phyloP scores from a whole-genome alignment of 2,113 vertebrate species.

The Calcarius ornatus region DNA sequence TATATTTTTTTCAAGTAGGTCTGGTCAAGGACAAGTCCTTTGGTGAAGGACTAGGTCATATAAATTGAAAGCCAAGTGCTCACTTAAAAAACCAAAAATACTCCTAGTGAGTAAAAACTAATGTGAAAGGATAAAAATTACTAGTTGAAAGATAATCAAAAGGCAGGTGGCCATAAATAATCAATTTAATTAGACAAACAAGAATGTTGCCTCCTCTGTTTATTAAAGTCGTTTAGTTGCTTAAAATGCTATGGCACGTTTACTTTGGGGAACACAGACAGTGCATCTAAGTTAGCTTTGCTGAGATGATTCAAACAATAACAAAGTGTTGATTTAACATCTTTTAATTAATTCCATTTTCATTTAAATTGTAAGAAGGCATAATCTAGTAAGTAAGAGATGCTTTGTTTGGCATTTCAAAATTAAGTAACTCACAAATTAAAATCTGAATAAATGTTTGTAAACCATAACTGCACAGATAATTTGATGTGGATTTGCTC shows the following conservation, averaged over 20 bases:
- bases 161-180: neutral
- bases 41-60: neutral
- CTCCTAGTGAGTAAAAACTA: neutral
- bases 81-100: neutral
- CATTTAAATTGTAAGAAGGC: neutral
- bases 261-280: neutral
- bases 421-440: slow-evolving; percentile 4
- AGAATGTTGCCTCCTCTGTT: neutral
- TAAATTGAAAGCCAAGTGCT: neutral
- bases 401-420: neutral
- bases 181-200: neutral
- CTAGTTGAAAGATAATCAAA: neutral
- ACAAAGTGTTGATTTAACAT: neutral
- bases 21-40: neutral
- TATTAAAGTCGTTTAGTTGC: neutral
- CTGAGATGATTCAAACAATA: neutral
- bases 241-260: neutral
- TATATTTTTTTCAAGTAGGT: neutral
- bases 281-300: neutral
- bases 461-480: neutral
- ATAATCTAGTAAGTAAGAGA: neutral
- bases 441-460: neutral
- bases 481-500: neutral
- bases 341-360: slow-evolving; percentile 13
- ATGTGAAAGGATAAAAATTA: neutral